Evolutionary conservation across 2,113 vertebrate species (phyloP).

Genomic region (Tachysurus vachellii): DNA sequence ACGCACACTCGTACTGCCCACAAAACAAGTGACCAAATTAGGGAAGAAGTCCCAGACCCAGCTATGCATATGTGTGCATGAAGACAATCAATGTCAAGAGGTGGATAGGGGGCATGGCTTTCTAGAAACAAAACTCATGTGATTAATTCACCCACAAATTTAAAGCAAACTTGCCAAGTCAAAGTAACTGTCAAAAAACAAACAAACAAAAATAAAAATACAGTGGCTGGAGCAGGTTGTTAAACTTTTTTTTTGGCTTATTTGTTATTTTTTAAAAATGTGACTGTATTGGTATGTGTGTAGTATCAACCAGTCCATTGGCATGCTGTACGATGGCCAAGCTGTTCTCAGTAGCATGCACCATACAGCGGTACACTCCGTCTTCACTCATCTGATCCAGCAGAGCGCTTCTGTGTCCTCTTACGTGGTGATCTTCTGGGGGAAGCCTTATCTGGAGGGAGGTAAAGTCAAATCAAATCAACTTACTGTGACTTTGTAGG

Average conservation of each 20-base stretch:
- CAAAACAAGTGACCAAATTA: neutral
- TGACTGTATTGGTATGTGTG: conserved; percentile 20
- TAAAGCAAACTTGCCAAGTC: neutral
- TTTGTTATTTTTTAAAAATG: neutral
- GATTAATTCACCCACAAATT: neutral
- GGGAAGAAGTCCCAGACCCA: conserved; percentile 14
- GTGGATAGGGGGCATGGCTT: too few species aligned
- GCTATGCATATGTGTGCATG: neutral
- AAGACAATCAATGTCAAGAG: conserved; percentile 7
- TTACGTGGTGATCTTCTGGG: conserved; percentile 91
- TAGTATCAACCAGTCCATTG: conserved; percentile 31
- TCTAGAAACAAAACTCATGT: neutral
- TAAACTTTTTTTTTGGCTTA: neutral
- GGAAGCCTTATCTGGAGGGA: conserved; percentile 90
- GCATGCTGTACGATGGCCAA: conserved; percentile 51
- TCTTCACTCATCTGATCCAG: conserved; percentile 95
- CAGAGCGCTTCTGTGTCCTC: conserved; percentile 92
- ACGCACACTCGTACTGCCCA: neutral
- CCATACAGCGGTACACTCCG: conserved; percentile 4
- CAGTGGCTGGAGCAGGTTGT: conserved; percentile 23
- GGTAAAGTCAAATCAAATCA: neutral
- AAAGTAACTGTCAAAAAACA: neutral
- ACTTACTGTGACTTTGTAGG: neutral
- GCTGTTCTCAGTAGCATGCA: conserved; percentile 16
- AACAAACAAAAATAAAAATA: neutral